A percentile compares a stretch with the other conserved stretches of the same genome.
Conservation (phyloP, 2,888 invertebrate species). For the Neoscelio sp. region DNA sequence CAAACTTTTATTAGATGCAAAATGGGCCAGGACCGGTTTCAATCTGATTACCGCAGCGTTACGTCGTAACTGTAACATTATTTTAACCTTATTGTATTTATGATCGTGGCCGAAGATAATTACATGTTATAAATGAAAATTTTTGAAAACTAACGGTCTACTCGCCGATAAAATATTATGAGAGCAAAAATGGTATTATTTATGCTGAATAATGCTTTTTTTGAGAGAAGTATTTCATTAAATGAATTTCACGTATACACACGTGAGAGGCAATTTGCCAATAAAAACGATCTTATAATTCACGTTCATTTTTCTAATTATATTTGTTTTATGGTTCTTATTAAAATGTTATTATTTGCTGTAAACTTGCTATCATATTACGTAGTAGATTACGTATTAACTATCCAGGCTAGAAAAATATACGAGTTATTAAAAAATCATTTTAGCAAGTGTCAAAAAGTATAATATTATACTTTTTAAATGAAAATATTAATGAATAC, state of each 20-base stretch:
- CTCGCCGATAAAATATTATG: slow-evolving; percentile 4
- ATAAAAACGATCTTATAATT: not conserved
- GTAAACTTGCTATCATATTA: not conserved
- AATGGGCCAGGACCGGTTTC: slow-evolving; percentile 14
- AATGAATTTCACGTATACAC: slow-evolving; percentile 17
- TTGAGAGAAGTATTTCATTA: not conserved
- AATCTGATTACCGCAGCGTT: slow-evolving; percentile 30
- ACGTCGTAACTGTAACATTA: slow-evolving; percentile 33
- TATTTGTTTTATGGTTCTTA: slow-evolving; percentile 4
- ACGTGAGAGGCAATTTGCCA: slow-evolving; percentile 11
- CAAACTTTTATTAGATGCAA: slow-evolving; percentile 19
- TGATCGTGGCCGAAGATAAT: slow-evolving; percentile 32
- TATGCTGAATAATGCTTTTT: not conserved
- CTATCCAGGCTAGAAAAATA: slow-evolving; percentile 16
- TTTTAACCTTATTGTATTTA: slow-evolving; percentile 34
- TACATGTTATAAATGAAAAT: slow-evolving; percentile 31
- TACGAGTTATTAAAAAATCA: no score
- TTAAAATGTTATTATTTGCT: not conserved
- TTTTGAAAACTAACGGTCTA: slow-evolving; percentile 31
- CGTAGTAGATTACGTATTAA: not conserved
- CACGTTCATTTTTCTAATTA: slow-evolving; percentile 7
- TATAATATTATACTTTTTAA: not conserved
- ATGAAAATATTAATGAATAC: no score
- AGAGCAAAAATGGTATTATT: slow-evolving; percentile 13
- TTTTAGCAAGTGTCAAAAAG: no score